These are phyloP conservation scores for Caenorhabditis sp. DNA, from an alignment of 2,888 invertebrate species.

Conservation along the genomic window DNA sequence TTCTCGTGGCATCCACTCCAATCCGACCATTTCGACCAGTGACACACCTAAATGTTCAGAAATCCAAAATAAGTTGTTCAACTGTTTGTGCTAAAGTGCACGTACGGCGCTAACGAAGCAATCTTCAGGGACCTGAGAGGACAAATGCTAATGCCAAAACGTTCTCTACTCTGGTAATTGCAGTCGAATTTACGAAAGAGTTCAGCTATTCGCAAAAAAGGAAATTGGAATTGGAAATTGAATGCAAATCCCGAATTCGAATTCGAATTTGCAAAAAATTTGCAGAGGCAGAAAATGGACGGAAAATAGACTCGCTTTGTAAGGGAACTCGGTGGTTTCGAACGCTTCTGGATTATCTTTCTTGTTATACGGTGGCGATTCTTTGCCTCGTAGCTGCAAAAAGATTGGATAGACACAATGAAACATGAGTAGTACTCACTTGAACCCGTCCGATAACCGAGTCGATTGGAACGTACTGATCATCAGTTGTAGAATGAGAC, in stretches of 20 bases:
- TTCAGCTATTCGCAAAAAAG: too few species aligned
- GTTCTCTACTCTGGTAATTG: too few species aligned
- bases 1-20: slow-evolving; percentile 65
- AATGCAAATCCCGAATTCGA: too few species aligned
- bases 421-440: neutral
- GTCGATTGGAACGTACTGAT: slow-evolving; percentile 56
- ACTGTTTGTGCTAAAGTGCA: neutral
- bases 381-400: slow-evolving; percentile 26
- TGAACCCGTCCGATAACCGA: slow-evolving; percentile 57
- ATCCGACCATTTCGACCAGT: slow-evolving; percentile 68
- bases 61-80: neutral
- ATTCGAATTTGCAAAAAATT: slow-evolving; percentile 24
- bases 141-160: too few species aligned
- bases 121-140: neutral
- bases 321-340: slow-evolving; percentile 62
- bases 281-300: slow-evolving; percentile 1
- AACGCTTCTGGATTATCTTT: slow-evolving; percentile 61
- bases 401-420: neutral
- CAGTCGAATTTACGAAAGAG: too few species aligned
- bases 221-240: neutral
- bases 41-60: slow-evolving; percentile 67
- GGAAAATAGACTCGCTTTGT: slow-evolving; percentile 51
- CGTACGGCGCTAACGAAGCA: neutral
- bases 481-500: slow-evolving; percentile 16
- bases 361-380: slow-evolving; percentile 39